A percentile compares a stretch with the other conserved stretches of the same genome.
Evolutionary conservation across 2,888 invertebrate genomes (phyloP).

Genomic region (Tortrix viridana): DNA sequence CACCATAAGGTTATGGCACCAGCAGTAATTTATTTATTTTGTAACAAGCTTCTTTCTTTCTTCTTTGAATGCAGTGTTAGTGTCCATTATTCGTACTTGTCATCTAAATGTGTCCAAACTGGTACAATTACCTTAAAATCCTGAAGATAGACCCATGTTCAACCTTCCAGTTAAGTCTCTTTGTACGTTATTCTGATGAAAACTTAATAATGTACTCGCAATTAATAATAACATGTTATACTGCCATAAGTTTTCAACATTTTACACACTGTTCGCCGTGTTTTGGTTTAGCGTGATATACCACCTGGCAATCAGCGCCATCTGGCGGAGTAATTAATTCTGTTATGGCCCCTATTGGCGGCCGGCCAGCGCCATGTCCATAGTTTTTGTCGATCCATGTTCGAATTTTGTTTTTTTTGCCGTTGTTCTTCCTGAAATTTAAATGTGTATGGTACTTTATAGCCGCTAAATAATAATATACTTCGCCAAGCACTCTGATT

Average conservation of each 20-base stretch:
- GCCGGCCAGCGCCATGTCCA: slow-evolving; percentile 51
- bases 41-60: too few relatives aligned
- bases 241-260: slow-evolving; percentile 10
- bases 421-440: background rate
- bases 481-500: too few relatives aligned
- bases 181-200: background rate
- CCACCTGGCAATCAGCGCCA: slow-evolving; percentile 40
- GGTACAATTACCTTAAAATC: too few relatives aligned
- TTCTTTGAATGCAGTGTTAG: too few relatives aligned
- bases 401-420: slow-evolving; percentile 5
- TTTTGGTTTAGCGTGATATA: slow-evolving; percentile 29
- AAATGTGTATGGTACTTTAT: background rate
- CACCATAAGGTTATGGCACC: too few relatives aligned
- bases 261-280: slow-evolving; percentile 9
- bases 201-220: background rate
- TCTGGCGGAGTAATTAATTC: slow-evolving; percentile 68
- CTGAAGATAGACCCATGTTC: too few relatives aligned
- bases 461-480: too few relatives aligned
- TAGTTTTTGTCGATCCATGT: slow-evolving; percentile 22
- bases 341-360: slow-evolving; percentile 55
- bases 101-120: too few relatives aligned
- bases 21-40: too few relatives aligned
- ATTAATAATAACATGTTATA: background rate
- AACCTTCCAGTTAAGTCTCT: too few relatives aligned
- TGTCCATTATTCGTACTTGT: too few relatives aligned